Percentiles rank a stretch among this genome's conserved stretches.
These are phyloP conservation scores for Phalangium opilio DNA, from an alignment of 2,888 invertebrate genomes.

Conservation along the genomic window DNA sequence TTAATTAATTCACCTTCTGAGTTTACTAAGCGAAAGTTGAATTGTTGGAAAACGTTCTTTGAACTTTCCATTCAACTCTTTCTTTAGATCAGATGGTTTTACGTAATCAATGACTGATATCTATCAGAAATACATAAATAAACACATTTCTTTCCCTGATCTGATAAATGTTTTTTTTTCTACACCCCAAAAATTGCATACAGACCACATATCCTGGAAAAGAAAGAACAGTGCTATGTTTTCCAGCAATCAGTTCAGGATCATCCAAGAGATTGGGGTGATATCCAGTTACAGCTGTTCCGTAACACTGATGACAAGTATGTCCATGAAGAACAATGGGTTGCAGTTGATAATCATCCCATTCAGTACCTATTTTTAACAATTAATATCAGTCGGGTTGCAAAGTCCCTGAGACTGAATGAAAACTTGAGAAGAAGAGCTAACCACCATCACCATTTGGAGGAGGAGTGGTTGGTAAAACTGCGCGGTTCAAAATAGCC, in stretches of 20 bases:
- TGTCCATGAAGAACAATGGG: too few species aligned
- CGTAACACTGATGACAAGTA: too few species aligned
- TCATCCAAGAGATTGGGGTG: constrained; percentile 70
- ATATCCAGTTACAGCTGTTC: not conserved
- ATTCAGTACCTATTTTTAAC: too few species aligned
- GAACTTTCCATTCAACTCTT: constrained; percentile 93
- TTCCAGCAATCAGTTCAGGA: constrained; percentile 43
- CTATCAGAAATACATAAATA: constrained; percentile 32
- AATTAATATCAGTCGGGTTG: too few species aligned
- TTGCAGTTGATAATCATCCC: too few species aligned
- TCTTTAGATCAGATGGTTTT: constrained; percentile 84
- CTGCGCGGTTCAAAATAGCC: not conserved
- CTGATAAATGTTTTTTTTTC: too few species aligned
- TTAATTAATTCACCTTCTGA: constrained; percentile 54
- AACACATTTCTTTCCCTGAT: too few species aligned
- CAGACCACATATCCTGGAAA: constrained; percentile 37
- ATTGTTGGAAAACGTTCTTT: constrained; percentile 86
- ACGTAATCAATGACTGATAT: constrained; percentile 95
- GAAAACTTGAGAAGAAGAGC: too few species aligned
- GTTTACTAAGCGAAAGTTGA: constrained; percentile 83
- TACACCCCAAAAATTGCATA: too few species aligned
- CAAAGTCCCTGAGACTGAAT: too few species aligned
- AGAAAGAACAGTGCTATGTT: constrained; percentile 36
- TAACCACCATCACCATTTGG: constrained; percentile 11
- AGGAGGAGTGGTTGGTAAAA: constrained; percentile 8